Evolutionary conservation across 2,797 vertebrate species (phyloP), one percentile per base, ranked within the genome.

Genomic region (Malacoraja senta): DNA sequence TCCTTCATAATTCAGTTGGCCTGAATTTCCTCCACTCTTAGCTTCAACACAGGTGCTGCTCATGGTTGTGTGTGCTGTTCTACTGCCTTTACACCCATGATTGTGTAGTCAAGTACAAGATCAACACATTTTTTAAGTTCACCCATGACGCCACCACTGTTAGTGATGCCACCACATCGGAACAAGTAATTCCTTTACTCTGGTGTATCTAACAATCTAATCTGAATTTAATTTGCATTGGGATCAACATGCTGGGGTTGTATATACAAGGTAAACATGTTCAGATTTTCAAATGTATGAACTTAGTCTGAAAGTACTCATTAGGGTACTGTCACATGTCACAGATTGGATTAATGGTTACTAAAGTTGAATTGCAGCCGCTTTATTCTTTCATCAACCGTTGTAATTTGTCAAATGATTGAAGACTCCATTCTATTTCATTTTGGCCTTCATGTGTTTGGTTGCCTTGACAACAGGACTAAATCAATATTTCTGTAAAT

Each of bases 401-500:
- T 53, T 91, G 68, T 53, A 38, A 19, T 29, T 65, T 6, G 65
- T 71, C 17, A 71, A 38, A 91, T 68, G 90, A 74, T 91, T 74
- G 90, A 91, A 91, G 61, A 76, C 35, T 74, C 35, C 38, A 29
- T 24, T 10, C 9, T 61, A 68, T 68, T 26, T 74, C 24, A 72
- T 24, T 74, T 68, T 91, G 90, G 90, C 90, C 38, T 74, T 74
- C 24, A 71, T 91, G 38, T 29, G 44, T 35, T 91, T 91, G 38
- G 68, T 68, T 74, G 38, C 32, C 90, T 74, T 74, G 71, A 26
- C 38, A 74, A 91, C 68, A 44, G 26, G 71, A 15, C 38, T 74
- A 53, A 91, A 76, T 91, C 90, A 91, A 58, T 91, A 91, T 91
- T 91, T 74, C 24, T 91, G 61, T 91, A 72, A 91, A 72, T 44